Evolutionary conservation across 2,888 invertebrate genomes (phyloP).

Genomic region (Pelosia muscerda): DNA sequence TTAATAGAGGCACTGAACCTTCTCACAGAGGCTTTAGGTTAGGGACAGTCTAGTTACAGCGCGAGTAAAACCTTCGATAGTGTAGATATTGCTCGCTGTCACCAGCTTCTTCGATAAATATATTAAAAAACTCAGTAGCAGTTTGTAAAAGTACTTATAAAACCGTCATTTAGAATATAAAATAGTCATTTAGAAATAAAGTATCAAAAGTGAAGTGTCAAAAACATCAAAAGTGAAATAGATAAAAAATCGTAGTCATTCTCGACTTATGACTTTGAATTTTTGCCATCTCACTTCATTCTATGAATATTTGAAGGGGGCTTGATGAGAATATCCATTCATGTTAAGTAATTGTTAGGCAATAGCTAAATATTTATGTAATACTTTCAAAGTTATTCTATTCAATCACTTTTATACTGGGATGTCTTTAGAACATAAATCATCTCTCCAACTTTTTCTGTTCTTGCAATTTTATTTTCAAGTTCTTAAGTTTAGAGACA

Average conservation of each 20-base stretch:
- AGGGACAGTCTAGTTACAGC: no score
- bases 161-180: not conserved
- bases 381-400: not conserved
- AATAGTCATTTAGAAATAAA: not conserved
- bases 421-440: not conserved
- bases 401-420: not conserved
- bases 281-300: not conserved
- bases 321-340: constrained; percentile 1
- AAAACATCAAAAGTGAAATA: not conserved
- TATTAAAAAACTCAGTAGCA: not conserved
- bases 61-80: no score
- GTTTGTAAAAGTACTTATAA: not conserved
- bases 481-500: not conserved
- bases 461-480: not conserved
- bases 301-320: not conserved
- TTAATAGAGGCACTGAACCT: no score
- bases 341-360: not conserved
- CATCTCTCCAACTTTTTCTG: not conserved
- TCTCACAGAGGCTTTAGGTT: no score
- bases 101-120: not conserved
- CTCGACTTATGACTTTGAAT: not conserved
- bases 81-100: no score
- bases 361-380: not conserved
- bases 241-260: not conserved
- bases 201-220: not conserved